A percentile compares a stretch with the other conserved stretches of the same genome.
These are phyloP conservation scores for Seladonia tumulorum DNA, from an alignment of 2,888 invertebrate species.

Conservation along the genomic window DNA sequence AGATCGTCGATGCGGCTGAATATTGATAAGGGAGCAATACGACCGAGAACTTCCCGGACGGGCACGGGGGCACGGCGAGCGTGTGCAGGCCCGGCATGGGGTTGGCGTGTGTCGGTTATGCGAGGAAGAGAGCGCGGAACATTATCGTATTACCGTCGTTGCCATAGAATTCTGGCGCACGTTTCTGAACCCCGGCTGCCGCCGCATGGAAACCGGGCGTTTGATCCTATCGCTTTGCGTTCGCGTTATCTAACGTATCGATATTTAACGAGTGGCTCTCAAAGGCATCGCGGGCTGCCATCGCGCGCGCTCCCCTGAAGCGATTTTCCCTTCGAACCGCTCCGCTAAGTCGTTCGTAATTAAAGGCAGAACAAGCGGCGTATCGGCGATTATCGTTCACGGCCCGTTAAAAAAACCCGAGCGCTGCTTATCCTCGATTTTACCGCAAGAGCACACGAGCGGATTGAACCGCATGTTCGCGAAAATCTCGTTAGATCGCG, in stretches of 20 bases:
- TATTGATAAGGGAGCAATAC: conserved; percentile 34
- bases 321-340: conserved; percentile 10
- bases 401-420: background rate
- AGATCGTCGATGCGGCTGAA: background rate
- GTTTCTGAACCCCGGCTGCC: conserved; percentile 20
- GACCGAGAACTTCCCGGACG: conserved; percentile 6
- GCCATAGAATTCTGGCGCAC: conserved; percentile 47
- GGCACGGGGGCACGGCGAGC: background rate
- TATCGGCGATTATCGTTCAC: conserved; percentile 11
- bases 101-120: conserved; percentile 3
- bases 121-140: conserved; percentile 27
- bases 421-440: background rate
- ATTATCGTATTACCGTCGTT: conserved; percentile 56
- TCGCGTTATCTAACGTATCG: conserved; percentile 63
- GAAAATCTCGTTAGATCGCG: background rate
- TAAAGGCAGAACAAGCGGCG: background rate
- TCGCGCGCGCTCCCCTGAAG: background rate
- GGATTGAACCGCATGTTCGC: background rate
- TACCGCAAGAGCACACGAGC: background rate
- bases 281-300: conserved; percentile 13
- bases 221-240: conserved; percentile 55
- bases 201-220: conserved; percentile 34
- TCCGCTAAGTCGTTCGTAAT: conserved; percentile 5
- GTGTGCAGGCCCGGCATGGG: background rate
- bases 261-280: conserved; percentile 60